These are phyloP conservation scores for Penaeus japonicus DNA, from an alignment of 1,140 invertebrate species.

Conservation along the genomic window DNA sequence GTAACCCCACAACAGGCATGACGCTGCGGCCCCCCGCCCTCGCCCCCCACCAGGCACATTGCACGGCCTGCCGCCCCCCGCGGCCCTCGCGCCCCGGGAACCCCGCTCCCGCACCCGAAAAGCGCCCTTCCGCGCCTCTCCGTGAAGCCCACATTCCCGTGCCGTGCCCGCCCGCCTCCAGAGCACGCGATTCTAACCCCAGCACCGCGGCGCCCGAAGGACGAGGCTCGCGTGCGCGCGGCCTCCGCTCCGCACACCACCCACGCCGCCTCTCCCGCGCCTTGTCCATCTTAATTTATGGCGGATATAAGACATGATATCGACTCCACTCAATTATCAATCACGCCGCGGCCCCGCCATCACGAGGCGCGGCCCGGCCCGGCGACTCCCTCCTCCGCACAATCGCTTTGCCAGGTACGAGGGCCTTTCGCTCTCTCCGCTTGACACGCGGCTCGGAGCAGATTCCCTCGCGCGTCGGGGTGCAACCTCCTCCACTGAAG, in stretches of 20 bases:
- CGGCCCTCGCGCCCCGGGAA: not conserved
- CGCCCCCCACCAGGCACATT: conserved; percentile 34
- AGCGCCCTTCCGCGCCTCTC: not conserved
- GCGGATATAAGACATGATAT: conserved; percentile 43
- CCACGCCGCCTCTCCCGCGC: conserved; percentile 13
- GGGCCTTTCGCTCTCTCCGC: no score
- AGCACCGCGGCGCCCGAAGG: not conserved
- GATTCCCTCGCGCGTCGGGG: no score
- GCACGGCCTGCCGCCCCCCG: conserved; percentile 34
- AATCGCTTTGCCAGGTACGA: not conserved
- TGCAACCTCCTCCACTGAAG: no score
- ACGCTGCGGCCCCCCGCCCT: not conserved
- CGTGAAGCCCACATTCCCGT: no score
- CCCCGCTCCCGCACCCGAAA: not conserved
- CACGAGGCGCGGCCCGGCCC: not conserved
- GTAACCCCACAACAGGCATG: conserved; percentile 20
- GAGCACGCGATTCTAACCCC: no score
- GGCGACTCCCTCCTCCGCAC: not conserved
- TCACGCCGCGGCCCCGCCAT: conserved; percentile 8
- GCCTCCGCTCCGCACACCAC: not conserved
- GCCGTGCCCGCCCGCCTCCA: no score
- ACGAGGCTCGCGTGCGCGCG: not conserved
- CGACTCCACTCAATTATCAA: conserved; percentile 30
- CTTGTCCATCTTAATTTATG: conserved; percentile 49
- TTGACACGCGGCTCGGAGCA: no score